phyloP scores from a whole-genome alignment of 2,797 vertebrate genomes.

The Notolabrus celidotus region DNA sequence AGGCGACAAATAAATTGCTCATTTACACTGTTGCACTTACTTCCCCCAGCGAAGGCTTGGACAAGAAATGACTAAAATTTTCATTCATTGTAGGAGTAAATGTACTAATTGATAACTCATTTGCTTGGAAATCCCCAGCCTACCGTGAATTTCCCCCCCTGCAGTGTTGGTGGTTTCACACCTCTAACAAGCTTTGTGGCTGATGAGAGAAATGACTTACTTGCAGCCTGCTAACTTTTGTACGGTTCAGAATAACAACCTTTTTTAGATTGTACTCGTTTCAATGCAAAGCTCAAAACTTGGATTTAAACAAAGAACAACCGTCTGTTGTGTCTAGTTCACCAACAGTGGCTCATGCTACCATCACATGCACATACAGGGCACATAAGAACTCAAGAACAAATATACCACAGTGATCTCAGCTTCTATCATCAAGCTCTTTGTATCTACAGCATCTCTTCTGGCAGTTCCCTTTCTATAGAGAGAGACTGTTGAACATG shows the following conservation, averaged over 20 bases:
- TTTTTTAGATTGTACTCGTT: no score
- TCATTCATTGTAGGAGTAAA: slow-evolving; percentile 22
- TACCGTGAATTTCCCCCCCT: slow-evolving; percentile 59
- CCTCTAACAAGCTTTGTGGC: slow-evolving; percentile 68
- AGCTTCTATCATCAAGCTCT: background rate
- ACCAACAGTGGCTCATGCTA: background rate
- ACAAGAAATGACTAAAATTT: slow-evolving; percentile 8
- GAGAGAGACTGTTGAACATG: slow-evolving; percentile 7
- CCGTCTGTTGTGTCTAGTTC: no score
- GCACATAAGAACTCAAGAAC: slow-evolving; percentile 2
- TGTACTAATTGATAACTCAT: slow-evolving; percentile 42
- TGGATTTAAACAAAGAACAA: no score
- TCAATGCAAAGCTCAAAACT: no score
- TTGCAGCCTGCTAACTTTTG: background rate
- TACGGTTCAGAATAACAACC: no score
- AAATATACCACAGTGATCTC: slow-evolving; percentile 5
- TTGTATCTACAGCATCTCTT: slow-evolving; percentile 1
- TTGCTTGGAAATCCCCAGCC: slow-evolving; percentile 69
- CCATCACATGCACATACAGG: slow-evolving; percentile 1
- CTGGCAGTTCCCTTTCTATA: slow-evolving; percentile 1
- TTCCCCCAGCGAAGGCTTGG: background rate
- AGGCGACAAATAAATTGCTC: no score
- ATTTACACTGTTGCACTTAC: background rate
- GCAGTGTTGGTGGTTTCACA: slow-evolving; percentile 71
- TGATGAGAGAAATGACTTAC: slow-evolving; percentile 36